Evolutionary conservation across 2,888 invertebrate genomes (phyloP), one percentile per base, ranked within the genome.

Genomic region (Eupithecia pulchellata): DNA sequence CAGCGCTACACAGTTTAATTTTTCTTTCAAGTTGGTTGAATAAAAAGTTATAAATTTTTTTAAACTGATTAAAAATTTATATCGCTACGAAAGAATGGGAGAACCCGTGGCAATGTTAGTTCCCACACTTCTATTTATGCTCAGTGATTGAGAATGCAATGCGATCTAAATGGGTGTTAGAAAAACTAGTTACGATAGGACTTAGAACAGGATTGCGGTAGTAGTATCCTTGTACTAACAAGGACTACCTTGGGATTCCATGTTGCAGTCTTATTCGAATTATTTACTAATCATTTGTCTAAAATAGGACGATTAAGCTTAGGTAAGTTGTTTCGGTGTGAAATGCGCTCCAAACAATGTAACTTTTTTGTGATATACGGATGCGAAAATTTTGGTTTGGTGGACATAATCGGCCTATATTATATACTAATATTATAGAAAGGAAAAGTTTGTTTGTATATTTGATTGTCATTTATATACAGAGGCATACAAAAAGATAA

Each of bases 211-310:
- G 25, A 25, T 67, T 47, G 52, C 67, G 62, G 67, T 34, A 25
- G 58, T 57, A 8, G 34, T 60, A 20, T 60, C 65, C 65, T 66
- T 66, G 65, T n/a, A n/a, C n/a, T n/a, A n/a, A n/a, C n/a, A n/a
- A n/a, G n/a, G n/a, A n/a, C n/a, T 17, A 32, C 39, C 60, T 60
- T 42, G 42, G 42, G 60, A 60, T 60, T 29, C 13, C 5, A 34
- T 34, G 36, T 5, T 25, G 30, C 1, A 36, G 6, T 27, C 57
- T 32, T 42, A 20, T 58, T 66, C 27, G 13, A 58, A n/a, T n/a
- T n/a, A n/a, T n/a, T n/a, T n/a, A n/a, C n/a, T n/a, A n/a, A n/a
- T n/a, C n/a, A n/a, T n/a, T n/a, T n/a, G n/a, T n/a, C n/a, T n/a
- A n/a, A n/a, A n/a, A n/a, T n/a, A n/a, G n/a, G n/a, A n/a, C n/a